Evolutionary conservation across 2,797 vertebrate species (phyloP), one percentile per base, ranked within the genome.

Genomic region (Pterois miles): DNA sequence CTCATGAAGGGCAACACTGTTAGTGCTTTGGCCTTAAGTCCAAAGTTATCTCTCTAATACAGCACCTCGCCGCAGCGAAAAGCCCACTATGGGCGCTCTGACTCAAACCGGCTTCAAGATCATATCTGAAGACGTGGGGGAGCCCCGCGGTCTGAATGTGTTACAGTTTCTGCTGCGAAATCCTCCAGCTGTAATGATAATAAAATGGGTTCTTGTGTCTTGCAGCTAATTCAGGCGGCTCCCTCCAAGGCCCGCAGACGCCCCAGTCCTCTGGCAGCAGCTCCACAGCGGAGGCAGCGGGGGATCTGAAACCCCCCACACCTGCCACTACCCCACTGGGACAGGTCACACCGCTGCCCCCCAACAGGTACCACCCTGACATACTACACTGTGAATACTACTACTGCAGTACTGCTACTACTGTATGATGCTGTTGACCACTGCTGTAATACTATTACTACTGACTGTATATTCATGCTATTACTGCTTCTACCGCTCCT

Each of bases 221-320:
- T 72, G 25, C 92, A 99, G 98, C 97, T 66, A 97, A 98, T 93
- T 99, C 98, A 2, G 98, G 97, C 4, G 98, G 98, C 86, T 99
- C 98, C 80, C 93, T 99, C 76, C 98, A 99, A 95, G 98, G 98
- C 52, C 98, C 98, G 1, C 98, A 99, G 93, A 99, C 98, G 2
- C 98, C 98, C 7, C 98, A 98, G 86, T 99, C 98, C 20, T 98
- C 97, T 14, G 96, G 97, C 91, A 98, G 97, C 93, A 99, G 97
- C 91, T 98, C 98, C n/a, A 97, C 97, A 93, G 96, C 96, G 1
- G 98, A 99, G 93, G 94, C 96, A 86, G 95, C 95, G 22, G 95
- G 95, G 1, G 98, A 99, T 88, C 94, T 98, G 93, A 99, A 99
- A 91, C 98, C 98, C 1, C 98, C 98, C 25, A 99, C 97, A 64